phyloP scores from a whole-genome alignment of 2,113 vertebrate genomes.

The Casuarius casuarius region DNA sequence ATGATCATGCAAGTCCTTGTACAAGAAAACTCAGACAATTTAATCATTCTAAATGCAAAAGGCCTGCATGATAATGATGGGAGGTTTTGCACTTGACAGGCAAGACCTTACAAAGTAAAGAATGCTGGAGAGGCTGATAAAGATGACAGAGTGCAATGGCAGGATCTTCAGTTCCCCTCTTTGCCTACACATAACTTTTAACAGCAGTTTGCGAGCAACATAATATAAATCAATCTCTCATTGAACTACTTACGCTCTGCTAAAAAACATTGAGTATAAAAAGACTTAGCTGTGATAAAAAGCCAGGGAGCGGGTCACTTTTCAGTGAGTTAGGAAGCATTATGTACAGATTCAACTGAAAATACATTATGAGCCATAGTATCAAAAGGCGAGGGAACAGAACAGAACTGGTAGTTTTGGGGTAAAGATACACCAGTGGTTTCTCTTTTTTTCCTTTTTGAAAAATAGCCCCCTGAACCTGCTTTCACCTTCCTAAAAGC shows the following conservation, averaged over 20 bases:
- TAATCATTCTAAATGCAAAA: neutral
- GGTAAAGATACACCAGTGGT: neutral
- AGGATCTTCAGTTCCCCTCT: neutral
- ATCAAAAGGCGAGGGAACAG: neutral
- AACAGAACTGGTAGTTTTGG: neutral
- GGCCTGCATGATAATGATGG: neutral
- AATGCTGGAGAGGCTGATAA: neutral
- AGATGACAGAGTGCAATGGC: neutral
- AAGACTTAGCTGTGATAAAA: neutral
- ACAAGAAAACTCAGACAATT: neutral
- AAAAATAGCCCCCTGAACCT: neutral
- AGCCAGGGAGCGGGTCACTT: neutral
- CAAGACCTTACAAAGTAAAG: neutral
- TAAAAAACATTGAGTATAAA: neutral
- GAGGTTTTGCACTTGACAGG: neutral
- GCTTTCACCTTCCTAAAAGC: neutral
- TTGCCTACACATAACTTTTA: neutral
- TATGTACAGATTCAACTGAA: neutral
- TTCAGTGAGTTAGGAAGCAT: neutral
- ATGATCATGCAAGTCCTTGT: neutral
- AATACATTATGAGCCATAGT: neutral
- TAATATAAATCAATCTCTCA: neutral
- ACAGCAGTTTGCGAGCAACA: neutral
- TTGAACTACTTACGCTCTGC: neutral
- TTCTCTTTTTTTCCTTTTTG: neutral